phyloP scores from a whole-genome alignment of 2,113 vertebrate genomes.

The Neoarius graeffei region DNA sequence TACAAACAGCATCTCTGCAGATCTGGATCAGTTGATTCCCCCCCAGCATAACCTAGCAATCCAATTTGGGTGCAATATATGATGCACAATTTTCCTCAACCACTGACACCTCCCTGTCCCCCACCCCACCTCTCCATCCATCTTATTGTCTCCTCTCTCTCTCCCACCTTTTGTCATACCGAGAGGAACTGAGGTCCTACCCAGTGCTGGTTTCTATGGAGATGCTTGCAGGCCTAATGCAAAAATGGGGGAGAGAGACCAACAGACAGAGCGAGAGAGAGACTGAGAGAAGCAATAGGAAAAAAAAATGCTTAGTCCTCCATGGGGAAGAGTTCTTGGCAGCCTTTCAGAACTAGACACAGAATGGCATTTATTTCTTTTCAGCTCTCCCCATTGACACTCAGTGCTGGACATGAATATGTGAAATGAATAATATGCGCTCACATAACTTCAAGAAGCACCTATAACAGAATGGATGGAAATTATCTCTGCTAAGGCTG shows the following conservation, averaged over 20 bases:
- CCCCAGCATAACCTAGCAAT: not conserved
- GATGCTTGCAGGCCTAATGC: slow-evolving; percentile 42
- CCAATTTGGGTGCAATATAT: slow-evolving; percentile 31
- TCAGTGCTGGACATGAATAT: slow-evolving; percentile 40
- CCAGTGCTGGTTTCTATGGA: slow-evolving; percentile 56
- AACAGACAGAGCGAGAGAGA: slow-evolving; percentile 7
- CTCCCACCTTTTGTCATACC: slow-evolving; percentile 22
- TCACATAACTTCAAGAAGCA: slow-evolving; percentile 48
- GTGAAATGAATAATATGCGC: slow-evolving; percentile 53
- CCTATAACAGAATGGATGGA: slow-evolving; percentile 39
- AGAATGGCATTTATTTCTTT: slow-evolving; percentile 49
- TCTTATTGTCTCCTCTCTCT: not conserved
- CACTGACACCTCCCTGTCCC: not conserved
- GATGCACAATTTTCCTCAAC: slow-evolving; percentile 18
- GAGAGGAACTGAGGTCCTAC: slow-evolving; percentile 45
- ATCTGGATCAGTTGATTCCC: not conserved
- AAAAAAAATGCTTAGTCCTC: slow-evolving; percentile 42
- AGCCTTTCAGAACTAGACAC: slow-evolving; percentile 39
- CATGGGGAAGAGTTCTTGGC: slow-evolving; percentile 47
- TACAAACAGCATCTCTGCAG: not conserved
- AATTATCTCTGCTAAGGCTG: slow-evolving; percentile 58
- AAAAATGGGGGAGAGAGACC: slow-evolving; percentile 28
- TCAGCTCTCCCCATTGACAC: slow-evolving; percentile 20
- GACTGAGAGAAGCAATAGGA: not conserved
- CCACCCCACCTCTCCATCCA: not conserved